Evolutionary conservation across 2,888 invertebrate species (phyloP).

Genomic region (Dynastes grantii): DNA sequence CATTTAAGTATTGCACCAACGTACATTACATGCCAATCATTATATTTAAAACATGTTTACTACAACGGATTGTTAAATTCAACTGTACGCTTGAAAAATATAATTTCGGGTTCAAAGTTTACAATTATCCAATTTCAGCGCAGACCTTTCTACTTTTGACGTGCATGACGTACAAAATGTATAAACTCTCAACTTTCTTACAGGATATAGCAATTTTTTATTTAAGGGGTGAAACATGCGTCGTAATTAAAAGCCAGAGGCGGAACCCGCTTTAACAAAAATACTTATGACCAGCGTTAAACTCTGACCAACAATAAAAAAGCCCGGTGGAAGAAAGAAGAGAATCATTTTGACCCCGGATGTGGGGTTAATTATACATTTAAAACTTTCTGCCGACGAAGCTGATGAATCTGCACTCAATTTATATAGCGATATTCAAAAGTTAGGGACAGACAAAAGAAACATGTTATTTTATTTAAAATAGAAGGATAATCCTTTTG

Average conservation of each 20-base stretch:
- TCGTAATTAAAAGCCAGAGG: conserved; percentile 26
- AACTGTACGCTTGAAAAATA: neutral
- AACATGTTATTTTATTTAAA: neutral
- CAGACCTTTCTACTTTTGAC: neutral
- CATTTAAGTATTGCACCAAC: no score
- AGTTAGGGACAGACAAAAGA: neutral
- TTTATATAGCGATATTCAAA: neutral
- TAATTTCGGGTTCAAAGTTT: neutral
- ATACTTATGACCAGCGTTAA: conserved; percentile 22
- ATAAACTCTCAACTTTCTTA: conserved; percentile 14
- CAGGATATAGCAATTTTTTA: conserved; percentile 2
- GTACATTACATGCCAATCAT: no score
- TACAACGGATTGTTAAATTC: neutral
- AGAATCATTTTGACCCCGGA: conserved; percentile 20
- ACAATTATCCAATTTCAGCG: neutral
- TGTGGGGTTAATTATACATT: conserved; percentile 36
- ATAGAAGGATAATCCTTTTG: neutral
- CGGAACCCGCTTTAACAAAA: conserved; percentile 2
- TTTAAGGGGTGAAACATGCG: conserved; percentile 11
- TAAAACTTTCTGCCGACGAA: conserved; percentile 22
- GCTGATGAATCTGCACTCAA: neutral
- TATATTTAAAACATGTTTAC: neutral
- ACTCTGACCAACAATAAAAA: conserved; percentile 30
- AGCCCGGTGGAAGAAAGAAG: conserved; percentile 3
- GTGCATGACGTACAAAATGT: neutral